A percentile compares a stretch with the other conserved stretches of the same genome.
phyloP scores from a whole-genome alignment of 1,140 invertebrate genomes.

The Sitophilus oryzae region DNA sequence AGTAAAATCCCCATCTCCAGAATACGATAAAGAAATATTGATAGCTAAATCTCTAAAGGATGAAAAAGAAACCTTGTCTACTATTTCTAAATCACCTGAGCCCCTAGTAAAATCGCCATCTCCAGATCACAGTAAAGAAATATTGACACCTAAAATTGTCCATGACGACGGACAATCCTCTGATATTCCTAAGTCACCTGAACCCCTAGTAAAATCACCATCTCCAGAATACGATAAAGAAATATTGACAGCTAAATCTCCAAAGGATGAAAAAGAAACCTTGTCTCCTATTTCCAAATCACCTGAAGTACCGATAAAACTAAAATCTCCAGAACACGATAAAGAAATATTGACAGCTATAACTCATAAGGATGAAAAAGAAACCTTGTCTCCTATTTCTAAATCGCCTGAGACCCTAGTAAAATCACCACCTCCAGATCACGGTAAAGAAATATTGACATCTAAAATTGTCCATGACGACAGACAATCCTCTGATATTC shows the following conservation, averaged over 20 bases:
- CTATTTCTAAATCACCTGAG: conserved; percentile 2
- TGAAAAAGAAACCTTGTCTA: too few relatives aligned
- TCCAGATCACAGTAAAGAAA: neutral
- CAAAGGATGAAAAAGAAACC: neutral
- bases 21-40: too few relatives aligned
- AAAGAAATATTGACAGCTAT: neutral
- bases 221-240: too few relatives aligned
- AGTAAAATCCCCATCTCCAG: neutral
- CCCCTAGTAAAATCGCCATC: too few relatives aligned
- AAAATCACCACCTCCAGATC: too few relatives aligned
- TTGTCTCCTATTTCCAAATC: neutral
- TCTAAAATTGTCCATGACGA: neutral
- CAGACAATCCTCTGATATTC: neutral
- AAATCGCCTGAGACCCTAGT: neutral
- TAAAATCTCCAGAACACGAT: too few relatives aligned
- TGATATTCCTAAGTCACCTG: too few relatives aligned
- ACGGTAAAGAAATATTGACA: neutral
- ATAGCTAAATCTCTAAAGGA: too few relatives aligned
- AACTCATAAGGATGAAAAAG: neutral
- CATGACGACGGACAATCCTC: too few relatives aligned
- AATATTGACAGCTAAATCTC: too few relatives aligned
- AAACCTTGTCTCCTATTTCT: neutral
- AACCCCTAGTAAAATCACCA: too few relatives aligned
- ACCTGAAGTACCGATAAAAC: neutral
- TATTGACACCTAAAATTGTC: neutral